These are phyloP conservation scores for Melanerpes aurifrons DNA, from an alignment of 2,113 vertebrate genomes.

Conservation along the genomic window DNA sequence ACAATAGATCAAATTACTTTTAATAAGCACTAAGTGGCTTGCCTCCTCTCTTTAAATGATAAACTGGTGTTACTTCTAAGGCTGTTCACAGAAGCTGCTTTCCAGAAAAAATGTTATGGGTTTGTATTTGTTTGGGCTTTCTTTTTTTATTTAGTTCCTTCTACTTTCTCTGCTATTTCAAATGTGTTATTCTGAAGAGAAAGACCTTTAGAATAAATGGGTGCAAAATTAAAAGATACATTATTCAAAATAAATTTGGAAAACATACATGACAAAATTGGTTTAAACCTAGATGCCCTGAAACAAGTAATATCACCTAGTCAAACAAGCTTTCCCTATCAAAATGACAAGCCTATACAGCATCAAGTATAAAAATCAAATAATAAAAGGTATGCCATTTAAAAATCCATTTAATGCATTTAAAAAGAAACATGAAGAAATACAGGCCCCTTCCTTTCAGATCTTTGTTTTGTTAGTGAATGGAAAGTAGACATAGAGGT, in stretches of 20 bases:
- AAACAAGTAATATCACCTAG: not conserved
- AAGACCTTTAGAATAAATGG: not conserved
- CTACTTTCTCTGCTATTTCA: not conserved
- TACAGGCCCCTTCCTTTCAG: not conserved
- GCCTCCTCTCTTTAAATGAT: not conserved
- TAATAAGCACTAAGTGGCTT: not conserved
- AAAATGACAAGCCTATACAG: not conserved
- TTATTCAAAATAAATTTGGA: not conserved
- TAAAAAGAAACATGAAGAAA: not conserved
- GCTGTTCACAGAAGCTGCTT: not conserved
- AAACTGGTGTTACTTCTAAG: not conserved
- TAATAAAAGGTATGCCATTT: not conserved
- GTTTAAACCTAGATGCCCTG: not conserved
- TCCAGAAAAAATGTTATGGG: not conserved
- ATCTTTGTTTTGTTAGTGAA: not conserved
- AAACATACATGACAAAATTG: not conserved
- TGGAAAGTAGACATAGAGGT: not conserved
- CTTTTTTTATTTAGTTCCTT: not conserved
- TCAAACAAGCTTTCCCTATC: not conserved
- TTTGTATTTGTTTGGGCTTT: not conserved
- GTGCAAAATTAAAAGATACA: not conserved
- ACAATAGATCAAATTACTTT: not conserved
- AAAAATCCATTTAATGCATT: not conserved
- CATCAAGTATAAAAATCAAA: not conserved
- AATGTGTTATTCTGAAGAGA: not conserved